Evolutionary conservation across 1,140 invertebrate genomes (phyloP), one percentile per base, ranked within the genome.

Genomic region (Choristoneura fumiferana): DNA sequence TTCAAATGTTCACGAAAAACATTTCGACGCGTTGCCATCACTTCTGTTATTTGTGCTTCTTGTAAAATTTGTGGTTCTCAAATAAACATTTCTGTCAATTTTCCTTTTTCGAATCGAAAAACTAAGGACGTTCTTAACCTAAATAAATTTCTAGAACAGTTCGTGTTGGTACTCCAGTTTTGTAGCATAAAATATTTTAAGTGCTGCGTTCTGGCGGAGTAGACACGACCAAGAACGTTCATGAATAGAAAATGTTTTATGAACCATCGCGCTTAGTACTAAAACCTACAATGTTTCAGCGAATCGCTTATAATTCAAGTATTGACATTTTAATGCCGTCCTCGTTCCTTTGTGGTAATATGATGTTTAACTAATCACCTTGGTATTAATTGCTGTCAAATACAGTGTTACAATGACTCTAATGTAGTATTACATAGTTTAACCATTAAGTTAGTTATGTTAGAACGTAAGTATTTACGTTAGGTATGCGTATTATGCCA

Each of bases 311-410:
- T 78, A 77, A 78, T 78, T 67, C 69, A 60, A 69, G 65, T 69
- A 78, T 71, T 77, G 78, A 78, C 78, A 74, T 76, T 83, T 85
- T 83, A 81, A 85, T 72, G 71, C 70, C 58, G 74, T 71, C 81
- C 76, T 81, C 69, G 62, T 52, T 54, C 2, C 52, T 60, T 43
- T 61, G 45, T 58, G 56, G 55, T 64, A 43, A 53, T 39, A 59
- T 76, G 69, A 69, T 71, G 73, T 77, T 54, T 54, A 15, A 54
- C 35, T 71, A 73, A 69, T 71, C 69, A 69, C 67, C 67, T 67
- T 66, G 58, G 39, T 34, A 53, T 49, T 49, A 49, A 49, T 49
- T 49, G 43, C 43, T 49, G 43, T 17, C 43, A 18, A n/a, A 49
- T 15, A 17, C 43, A 18, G 43, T 22, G 43, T 49, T 29, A 6